Evolutionary conservation across 2,113 vertebrate species (phyloP).

Genomic region (Turnix velox): DNA sequence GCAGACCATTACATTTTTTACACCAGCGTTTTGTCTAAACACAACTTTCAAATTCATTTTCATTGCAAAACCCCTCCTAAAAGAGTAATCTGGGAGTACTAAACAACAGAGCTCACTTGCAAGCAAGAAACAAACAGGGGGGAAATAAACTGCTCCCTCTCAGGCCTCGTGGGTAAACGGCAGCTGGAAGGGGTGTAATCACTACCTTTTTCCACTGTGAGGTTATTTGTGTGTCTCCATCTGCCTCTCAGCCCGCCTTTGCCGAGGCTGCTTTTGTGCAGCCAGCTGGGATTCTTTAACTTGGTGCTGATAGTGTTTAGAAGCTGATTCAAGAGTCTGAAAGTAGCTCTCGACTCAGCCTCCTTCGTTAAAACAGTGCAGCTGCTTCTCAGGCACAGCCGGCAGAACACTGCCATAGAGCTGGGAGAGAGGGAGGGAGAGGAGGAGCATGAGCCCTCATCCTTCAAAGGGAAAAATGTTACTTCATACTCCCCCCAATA

Average conservation of each 20-base stretch:
- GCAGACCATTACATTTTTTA: neutral
- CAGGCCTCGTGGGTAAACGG: neutral
- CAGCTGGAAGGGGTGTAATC: neutral
- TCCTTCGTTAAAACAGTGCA: neutral
- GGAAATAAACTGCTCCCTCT: neutral
- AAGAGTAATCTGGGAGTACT: neutral
- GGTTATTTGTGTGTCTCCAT: conserved; percentile 7
- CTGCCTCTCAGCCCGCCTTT: neutral
- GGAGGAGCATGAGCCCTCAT: neutral
- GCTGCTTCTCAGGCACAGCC: neutral
- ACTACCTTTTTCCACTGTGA: neutral
- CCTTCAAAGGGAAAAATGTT: neutral
- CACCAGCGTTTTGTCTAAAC: neutral
- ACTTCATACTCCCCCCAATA: neutral
- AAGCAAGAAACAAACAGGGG: neutral
- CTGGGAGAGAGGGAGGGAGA: neutral
- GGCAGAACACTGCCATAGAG: rapidly evolving
- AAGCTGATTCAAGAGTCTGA: neutral
- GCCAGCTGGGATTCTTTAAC: conserved; percentile 39
- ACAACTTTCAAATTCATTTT: neutral
- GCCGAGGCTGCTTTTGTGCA: neutral
- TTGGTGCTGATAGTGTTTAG: neutral
- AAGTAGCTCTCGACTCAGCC: neutral
- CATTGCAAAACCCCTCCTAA: neutral
- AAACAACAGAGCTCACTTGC: neutral